Percentiles rank a stretch among this genome's conserved stretches.
These are phyloP conservation scores for Tetragonisca angustula DNA, from an alignment of 2,888 invertebrate species.

Conservation along the genomic window DNA sequence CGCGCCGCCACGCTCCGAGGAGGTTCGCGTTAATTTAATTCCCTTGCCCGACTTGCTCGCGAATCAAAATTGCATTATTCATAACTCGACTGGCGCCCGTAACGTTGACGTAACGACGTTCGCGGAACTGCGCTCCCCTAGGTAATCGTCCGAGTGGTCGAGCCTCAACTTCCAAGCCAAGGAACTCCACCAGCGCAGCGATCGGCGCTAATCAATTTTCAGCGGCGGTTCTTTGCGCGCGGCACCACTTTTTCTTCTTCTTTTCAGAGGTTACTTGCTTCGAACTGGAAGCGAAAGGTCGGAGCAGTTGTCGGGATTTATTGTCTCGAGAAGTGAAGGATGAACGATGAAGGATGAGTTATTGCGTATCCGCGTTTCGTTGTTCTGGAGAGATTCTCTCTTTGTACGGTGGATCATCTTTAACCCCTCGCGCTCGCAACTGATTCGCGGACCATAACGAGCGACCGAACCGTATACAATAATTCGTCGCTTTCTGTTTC, in stretches of 20 bases:
- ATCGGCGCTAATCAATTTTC: conserved; percentile 36
- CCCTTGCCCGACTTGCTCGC: conserved; percentile 14
- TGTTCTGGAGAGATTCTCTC: not conserved
- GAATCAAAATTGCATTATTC: conserved; percentile 49
- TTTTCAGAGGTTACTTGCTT: no score
- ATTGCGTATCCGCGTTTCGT: not conserved
- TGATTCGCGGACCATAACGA: no score
- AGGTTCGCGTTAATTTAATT: conserved; percentile 31
- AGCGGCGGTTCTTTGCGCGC: not conserved
- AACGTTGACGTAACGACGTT: conserved; percentile 29
- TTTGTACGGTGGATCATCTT: no score
- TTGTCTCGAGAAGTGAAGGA: not conserved
- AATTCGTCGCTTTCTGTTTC: no score
- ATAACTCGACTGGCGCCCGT: conserved; percentile 16
- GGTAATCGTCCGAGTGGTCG: conserved; percentile 18
- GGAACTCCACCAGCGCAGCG: conserved; percentile 1
- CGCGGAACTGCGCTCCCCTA: conserved; percentile 14
- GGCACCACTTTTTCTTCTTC: no score
- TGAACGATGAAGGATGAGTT: not conserved
- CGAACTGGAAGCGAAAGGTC: not conserved
- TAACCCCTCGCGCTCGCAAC: no score
- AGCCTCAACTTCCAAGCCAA: conserved; percentile 22
- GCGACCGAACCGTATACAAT: no score
- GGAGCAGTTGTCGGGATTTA: not conserved
- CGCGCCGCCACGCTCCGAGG: not conserved